Base-by-base conservation (phyloP, 1,140 invertebrate species). In the Drosophila burlai region DNA sequence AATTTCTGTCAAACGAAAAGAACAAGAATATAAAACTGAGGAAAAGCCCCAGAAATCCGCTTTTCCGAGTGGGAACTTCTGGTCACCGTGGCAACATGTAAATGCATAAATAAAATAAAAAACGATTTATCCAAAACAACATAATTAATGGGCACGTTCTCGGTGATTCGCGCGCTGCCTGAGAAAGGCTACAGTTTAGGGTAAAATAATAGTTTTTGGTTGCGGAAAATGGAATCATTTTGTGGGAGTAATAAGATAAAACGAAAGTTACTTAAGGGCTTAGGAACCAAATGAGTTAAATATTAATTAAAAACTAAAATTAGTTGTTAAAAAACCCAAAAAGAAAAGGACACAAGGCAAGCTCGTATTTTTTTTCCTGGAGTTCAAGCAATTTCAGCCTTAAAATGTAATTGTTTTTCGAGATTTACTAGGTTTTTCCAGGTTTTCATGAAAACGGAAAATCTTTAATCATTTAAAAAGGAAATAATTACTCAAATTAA, bases 121-220 rank as follows among this genome's bases (percentile, higher is more conserved):
- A 81, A 65, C 80, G 73, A 78, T 77, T 84, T 84, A 55, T 89
- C 84, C 85, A 84, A 78, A 80, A 52, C 66, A 76, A 67, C 83
- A 80, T 87, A 86, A 83, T 86, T 61, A 73, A 85, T 84, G 66
- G 63, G 40, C 49, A 47, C 46, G 54, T 59, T 72, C 15, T 46
- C 8, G 49, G 38, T 18, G 47, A 73, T 72, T 43, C 58, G 18
- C 40, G 24, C 8, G n/a, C 11, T 43, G 40, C 10, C 18, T 9
- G 13, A 24, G 9, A 38, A 57, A 40, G 5, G 29, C 40, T 11
- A 55, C 67, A 50, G 21, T 43, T 45, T 34, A 9, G 47, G 55
- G 15, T 40, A 69, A 29, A 15, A 43, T 11, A 43, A 65, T 58
- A 63, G 50, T 42, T 24, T 55, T 55, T 9, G 0, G 16, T 57